Evolutionary conservation across 2,113 vertebrate species (phyloP).

Genomic region (Machaerirhynchus nigripectus): DNA sequence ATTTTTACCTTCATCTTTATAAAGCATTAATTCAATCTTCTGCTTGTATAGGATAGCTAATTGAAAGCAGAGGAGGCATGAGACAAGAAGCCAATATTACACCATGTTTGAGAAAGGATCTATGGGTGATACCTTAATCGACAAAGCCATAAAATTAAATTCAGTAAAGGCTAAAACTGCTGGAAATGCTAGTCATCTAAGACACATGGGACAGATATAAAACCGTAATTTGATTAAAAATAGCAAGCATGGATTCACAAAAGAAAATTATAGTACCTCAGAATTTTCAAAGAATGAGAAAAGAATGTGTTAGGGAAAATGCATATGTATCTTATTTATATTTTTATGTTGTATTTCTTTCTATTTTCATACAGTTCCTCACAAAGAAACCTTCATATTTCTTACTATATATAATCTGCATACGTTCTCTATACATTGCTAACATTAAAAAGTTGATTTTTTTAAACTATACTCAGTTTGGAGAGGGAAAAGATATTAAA

Average conservation of each 20-base stretch:
- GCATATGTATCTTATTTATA: background rate
- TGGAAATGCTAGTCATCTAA: background rate
- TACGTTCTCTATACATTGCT: background rate
- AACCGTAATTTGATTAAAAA: background rate
- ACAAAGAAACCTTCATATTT: background rate
- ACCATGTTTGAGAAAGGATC: slow-evolving; percentile 8
- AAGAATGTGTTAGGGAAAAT: background rate
- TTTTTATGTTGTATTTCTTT: background rate
- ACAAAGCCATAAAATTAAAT: background rate
- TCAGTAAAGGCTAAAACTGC: background rate
- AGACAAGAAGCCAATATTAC: background rate
- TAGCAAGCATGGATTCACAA: background rate
- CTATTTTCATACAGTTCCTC: background rate
- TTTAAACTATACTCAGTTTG: background rate
- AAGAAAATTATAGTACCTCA: background rate
- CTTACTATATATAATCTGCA: background rate
- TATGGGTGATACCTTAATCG: background rate
- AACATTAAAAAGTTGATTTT: background rate
- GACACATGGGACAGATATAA: background rate
- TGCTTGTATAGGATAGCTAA: background rate
- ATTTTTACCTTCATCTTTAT: background rate
- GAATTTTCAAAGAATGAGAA: background rate
- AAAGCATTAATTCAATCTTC: background rate
- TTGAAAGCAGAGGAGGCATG: background rate
- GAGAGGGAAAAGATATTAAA: background rate